Evolutionary conservation across 2,888 invertebrate genomes (phyloP), one percentile per base, ranked within the genome.

Genomic region (Orthosia gothica): DNA sequence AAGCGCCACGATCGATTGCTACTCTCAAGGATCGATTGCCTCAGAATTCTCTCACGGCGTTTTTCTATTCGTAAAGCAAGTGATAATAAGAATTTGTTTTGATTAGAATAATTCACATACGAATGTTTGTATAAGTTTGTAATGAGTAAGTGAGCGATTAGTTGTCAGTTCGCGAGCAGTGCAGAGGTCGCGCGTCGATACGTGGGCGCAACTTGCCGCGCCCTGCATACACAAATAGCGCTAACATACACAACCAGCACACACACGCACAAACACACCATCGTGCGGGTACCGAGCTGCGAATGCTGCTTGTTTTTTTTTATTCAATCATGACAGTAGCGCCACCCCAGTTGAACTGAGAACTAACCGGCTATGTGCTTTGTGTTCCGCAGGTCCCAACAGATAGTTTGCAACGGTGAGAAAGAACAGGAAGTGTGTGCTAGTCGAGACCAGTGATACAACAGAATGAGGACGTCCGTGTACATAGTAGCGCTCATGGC

Each of bases 391-490:
- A 90, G 90, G 90, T 90, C 86, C 78, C 82, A 87, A 90, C 84
- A 88, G 55, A 69, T 32, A 70, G 81, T 85, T 89, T 86, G 88
- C 82, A 79, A 89, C 89, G 88, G 88, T 81, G 89, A 90, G 90
- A 83, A 69, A 69, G 18, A 73, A n/a, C 59, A 73, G 40, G 52
- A 70, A 65, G 65, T 62, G 65, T 63, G 65, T 61, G 78, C 74
- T 71, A 81, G 69, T 83, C 64, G 55, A 62, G 32, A 70, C 40
- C 50, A 70, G 50, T 32, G 64, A 62, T 49, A 45, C 76, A 58
- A 77, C 26, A 83, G 72, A 62, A 94, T 95, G 95, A 93, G 87
- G 88, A 89, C 90, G 77, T 86, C 90, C 75, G 71, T 91, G 76
- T 92, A 91, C 81, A 67, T 93, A 67, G 78, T 91, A 62, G 90